Conservation (phyloP, 2,113 vertebrate species). For the Sprattus sprattus region DNA sequence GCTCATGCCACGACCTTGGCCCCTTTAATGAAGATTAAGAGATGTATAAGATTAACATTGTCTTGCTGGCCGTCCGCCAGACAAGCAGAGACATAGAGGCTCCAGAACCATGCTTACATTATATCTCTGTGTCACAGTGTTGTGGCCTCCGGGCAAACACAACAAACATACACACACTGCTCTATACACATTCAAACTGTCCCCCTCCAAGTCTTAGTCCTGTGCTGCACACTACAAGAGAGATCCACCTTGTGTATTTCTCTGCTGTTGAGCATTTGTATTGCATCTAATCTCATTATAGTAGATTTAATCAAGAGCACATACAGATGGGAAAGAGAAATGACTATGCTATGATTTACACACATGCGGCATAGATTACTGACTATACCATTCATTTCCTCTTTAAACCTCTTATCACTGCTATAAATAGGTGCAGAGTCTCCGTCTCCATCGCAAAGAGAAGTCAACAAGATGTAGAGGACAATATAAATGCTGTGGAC, state of each 20-base stretch:
- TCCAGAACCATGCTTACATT: not conserved
- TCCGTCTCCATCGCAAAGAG: not conserved
- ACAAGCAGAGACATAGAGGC: not conserved
- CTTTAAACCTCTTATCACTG: constrained; percentile 11
- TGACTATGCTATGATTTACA: constrained; percentile 46
- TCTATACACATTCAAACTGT: not conserved
- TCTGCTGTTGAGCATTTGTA: constrained; percentile 42
- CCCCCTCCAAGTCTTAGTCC: not conserved
- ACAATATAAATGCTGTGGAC: not conserved
- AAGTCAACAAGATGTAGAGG: not conserved
- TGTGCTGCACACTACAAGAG: not conserved
- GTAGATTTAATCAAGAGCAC: constrained; percentile 54
- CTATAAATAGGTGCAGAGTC: constrained; percentile 20
- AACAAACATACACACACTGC: not conserved
- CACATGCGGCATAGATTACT: constrained; percentile 35
- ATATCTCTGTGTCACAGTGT: not conserved
- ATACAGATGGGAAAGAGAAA: constrained; percentile 54
- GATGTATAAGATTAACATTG: constrained; percentile 11
- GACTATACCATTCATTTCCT: constrained; percentile 33
- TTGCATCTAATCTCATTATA: constrained; percentile 49
- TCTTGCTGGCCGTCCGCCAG: not conserved
- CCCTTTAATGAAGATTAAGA: constrained; percentile 8
- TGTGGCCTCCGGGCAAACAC: not conserved
- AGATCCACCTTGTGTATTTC: constrained; percentile 13
- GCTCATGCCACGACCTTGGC: not conserved